Conservation (phyloP, 2,888 invertebrate species). For the Amphipyra berbera region DNA sequence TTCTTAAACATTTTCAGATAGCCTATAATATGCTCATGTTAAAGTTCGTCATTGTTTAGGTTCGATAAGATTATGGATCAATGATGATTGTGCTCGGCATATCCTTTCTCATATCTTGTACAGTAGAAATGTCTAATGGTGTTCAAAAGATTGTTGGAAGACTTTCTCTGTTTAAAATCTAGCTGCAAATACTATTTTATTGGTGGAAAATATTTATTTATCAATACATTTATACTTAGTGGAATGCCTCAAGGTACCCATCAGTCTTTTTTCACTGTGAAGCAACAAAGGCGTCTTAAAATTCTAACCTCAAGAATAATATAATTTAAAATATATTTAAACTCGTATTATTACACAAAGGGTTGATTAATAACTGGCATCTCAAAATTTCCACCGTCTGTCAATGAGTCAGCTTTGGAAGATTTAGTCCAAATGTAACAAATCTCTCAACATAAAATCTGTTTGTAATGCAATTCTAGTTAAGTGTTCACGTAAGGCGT, state of each 20-base stretch:
- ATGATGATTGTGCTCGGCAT: neutral
- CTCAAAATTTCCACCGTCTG: conserved; percentile 17
- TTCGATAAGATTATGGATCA: conserved; percentile 4
- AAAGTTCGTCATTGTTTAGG: neutral
- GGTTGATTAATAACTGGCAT: conserved; percentile 8
- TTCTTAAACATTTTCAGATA: neutral
- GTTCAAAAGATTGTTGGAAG: too few species aligned
- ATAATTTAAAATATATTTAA: neutral
- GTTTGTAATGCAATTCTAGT: conserved; percentile 9
- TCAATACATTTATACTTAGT: neutral
- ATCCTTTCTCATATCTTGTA: neutral
- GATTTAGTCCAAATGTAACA: conserved; percentile 18
- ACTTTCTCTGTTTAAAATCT: too few species aligned
- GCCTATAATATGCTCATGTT: neutral
- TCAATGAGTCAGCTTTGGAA: conserved; percentile 29
- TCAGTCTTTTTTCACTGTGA: neutral
- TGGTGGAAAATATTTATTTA: too few species aligned
- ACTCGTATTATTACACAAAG: conserved; percentile 22
- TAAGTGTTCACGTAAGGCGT: neutral
- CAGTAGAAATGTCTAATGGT: neutral
- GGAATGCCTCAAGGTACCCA: neutral
- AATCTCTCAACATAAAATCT: conserved; percentile 16
- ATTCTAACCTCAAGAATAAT: neutral
- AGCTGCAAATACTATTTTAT: too few species aligned
- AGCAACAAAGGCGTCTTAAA: neutral